Base-by-base conservation (phyloP, 2,797 vertebrate genomes). In the Capromys pilorides region DNA sequence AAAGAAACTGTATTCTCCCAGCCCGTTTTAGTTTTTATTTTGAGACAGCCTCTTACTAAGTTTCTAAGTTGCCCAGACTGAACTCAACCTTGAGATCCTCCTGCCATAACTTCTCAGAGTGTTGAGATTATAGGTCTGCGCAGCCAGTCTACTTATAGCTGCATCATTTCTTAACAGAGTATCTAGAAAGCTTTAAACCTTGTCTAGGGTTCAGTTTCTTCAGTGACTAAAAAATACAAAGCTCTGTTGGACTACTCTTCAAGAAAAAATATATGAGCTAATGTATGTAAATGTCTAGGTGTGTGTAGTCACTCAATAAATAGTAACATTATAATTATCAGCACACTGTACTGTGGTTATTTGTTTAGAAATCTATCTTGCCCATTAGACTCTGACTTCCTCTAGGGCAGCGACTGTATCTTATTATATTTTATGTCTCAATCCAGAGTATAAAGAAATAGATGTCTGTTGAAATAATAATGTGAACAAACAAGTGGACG, bases 341-440 rank as follows among this genome's bases (percentile, higher is more conserved):
- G 82, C n/a, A 18, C 22, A 64, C 39, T 61, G 28, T 26, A 13
- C 54, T 59, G 51, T 51, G 51, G 86, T 90, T 93, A 82, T 77
- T 75, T 90, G 57, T 88, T 92, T 90, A 59, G 86, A 93, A 86
- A 59, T 94, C 49, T 11, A 26, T 69, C 28, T 86, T 92, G 77
- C 41, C 85, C 79, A 66, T 67, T 89, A 80, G 77, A 31, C 45
- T 75, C 57, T 87, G 86, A 66, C 51, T 64, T 97, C 87, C 83
- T 84, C 67, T 39, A 92, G 81, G 82, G 64, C 73, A 95, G 51
- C 67, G 57, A 91, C 67, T 94, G 22, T 80, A 78, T 93, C 86
- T 90, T 95, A 59, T 64, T 86, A 88, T 94, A 94, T 69, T 95
- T 69, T 83, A 69, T 93, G 64, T 94, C 87, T 96, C 90, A 91